Evolutionary conservation across 2,113 vertebrate genomes (phyloP).

Genomic region (Sander lucioperca): DNA sequence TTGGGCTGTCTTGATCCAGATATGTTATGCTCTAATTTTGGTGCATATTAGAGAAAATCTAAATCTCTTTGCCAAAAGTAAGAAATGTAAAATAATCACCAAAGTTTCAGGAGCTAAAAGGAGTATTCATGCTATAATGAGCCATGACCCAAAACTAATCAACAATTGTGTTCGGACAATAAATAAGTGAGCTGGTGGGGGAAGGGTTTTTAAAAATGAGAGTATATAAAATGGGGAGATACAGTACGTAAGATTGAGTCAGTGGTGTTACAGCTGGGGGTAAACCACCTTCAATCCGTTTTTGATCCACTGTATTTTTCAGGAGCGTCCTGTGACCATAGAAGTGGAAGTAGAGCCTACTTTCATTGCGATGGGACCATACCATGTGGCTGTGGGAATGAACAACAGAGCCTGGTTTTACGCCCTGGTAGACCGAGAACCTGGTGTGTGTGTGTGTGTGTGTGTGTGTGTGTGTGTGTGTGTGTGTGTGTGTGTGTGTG

Average conservation of each 20-base stretch:
- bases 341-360: constrained; percentile 95
- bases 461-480: not conserved
- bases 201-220: not conserved
- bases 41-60: too few relatives aligned
- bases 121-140: too few relatives aligned
- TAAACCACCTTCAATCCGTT: not conserved
- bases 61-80: too few relatives aligned
- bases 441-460: constrained; percentile 54
- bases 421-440: constrained; percentile 85
- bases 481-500: constrained; percentile 36
- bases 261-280: not conserved
- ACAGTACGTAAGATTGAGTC: not conserved
- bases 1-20: too few relatives aligned
- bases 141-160: too few relatives aligned
- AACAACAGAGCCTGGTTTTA: constrained; percentile 99
- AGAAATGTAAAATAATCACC: too few relatives aligned
- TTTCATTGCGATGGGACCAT: constrained; percentile 93
- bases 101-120: too few relatives aligned
- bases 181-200: not conserved
- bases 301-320: constrained; percentile 21
- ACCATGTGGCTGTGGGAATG: constrained; percentile 96
- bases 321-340: constrained; percentile 90
- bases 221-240: not conserved
- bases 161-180: too few relatives aligned
- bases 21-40: too few relatives aligned